A percentile compares a stretch with the other conserved stretches of the same genome.
phyloP scores from a whole-genome alignment of 2,797 vertebrate species.

The Phaenicophaeus curvirostris region DNA sequence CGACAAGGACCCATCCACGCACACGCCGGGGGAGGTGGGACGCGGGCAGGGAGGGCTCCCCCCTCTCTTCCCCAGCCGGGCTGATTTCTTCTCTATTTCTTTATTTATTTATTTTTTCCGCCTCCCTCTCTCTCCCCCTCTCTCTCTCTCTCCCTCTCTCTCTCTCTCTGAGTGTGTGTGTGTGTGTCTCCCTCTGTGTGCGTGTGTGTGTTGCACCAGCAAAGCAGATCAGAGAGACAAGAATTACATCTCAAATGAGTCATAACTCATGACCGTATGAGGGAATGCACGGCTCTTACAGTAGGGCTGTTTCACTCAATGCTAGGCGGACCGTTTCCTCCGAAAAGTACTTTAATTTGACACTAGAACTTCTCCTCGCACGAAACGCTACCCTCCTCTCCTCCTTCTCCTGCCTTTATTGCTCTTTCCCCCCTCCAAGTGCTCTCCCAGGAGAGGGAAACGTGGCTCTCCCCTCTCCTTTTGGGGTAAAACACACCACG shows the following conservation, averaged over 20 bases:
- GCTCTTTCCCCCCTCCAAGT: neutral
- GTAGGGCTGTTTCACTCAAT: slow-evolving; percentile 71
- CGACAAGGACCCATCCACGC: slow-evolving; percentile 72
- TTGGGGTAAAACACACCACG: slow-evolving; percentile 52
- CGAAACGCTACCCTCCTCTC: neutral
- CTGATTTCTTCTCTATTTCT: no score
- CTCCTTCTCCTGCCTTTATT: neutral
- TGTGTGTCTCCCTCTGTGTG: neutral
- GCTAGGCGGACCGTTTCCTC: slow-evolving; percentile 75
- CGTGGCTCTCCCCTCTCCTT: slow-evolving; percentile 67
- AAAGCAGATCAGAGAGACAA: slow-evolving; percentile 79
- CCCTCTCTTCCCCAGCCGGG: slow-evolving; percentile 5
- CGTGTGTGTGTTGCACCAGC: slow-evolving; percentile 76
- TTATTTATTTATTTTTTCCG: no score
- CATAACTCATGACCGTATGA: slow-evolving; percentile 82
- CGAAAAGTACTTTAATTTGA: slow-evolving; percentile 76
- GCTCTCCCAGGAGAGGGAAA: slow-evolving; percentile 66
- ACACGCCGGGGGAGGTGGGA: slow-evolving; percentile 33
- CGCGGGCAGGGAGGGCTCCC: slow-evolving; percentile 16
- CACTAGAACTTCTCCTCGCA: slow-evolving; percentile 64
- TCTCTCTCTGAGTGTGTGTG: neutral
- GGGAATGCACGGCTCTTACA: slow-evolving; percentile 78
- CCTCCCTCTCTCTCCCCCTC: no score
- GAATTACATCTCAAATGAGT: slow-evolving; percentile 86
- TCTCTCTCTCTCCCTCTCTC: neutral